phyloP scores from a whole-genome alignment of 2,888 invertebrate genomes.

The Caenorhabditis drosophilae region DNA sequence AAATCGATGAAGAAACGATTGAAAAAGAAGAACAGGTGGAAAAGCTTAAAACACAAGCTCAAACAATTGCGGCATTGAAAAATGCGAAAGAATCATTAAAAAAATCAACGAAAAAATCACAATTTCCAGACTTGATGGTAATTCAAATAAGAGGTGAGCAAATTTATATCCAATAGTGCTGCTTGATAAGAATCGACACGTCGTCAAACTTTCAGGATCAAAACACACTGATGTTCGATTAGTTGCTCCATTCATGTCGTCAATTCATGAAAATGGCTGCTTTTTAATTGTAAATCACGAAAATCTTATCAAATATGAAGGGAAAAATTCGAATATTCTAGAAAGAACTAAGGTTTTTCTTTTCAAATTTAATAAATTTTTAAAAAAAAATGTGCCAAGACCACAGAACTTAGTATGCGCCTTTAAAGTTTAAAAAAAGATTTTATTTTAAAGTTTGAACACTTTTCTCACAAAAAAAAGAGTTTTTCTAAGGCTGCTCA shows the following conservation, averaged over 20 bases:
- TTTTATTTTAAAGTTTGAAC: no score
- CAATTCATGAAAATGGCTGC: conserved; percentile 45
- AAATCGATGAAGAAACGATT: conserved; percentile 13
- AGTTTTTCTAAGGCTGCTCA: no score
- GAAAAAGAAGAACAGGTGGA: conserved; percentile 30
- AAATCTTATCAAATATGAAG: conserved; percentile 54
- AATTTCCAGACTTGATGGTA: conserved; percentile 58
- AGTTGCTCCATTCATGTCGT: conserved; percentile 39
- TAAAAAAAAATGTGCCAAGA: no score
- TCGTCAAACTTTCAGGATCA: conserved; percentile 19
- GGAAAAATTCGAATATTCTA: conserved; percentile 46
- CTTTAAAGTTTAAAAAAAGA: no score
- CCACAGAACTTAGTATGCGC: no score
- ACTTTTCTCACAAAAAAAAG: no score
- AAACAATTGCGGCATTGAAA: conserved; percentile 27
- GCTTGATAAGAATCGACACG: no score
- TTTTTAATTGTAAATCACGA: conserved; percentile 54
- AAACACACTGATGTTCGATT: conserved; percentile 56
- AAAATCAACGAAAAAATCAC: conserved; percentile 39
- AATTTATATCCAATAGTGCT: no score
- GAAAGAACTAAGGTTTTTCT: conserved; percentile 59
- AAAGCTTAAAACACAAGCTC: conserved; percentile 31
- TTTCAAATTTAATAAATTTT: no score
- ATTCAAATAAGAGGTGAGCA: conserved; percentile 54
- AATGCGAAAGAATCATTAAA: conserved; percentile 25